Evolutionary conservation across 2,888 invertebrate species (phyloP).

Genomic region (Blomia tropicalis): DNA sequence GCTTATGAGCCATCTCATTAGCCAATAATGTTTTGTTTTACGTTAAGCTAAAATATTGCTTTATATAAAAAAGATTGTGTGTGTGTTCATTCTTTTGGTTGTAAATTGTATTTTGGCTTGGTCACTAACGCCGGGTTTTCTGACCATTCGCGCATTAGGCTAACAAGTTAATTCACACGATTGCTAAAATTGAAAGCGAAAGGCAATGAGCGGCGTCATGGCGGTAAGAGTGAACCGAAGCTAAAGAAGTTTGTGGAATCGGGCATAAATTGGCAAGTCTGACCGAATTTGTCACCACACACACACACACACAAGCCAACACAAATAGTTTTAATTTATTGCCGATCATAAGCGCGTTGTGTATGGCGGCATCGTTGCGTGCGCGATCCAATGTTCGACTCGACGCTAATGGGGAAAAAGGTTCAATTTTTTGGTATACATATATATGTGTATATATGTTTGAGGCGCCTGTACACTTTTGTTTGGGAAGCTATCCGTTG

Average conservation of each 20-base stretch:
- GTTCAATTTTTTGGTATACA: not conserved
- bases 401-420: not conserved
- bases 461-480: not conserved
- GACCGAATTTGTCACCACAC: not conserved
- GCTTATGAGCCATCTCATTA: too few relatives aligned
- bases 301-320: not conserved
- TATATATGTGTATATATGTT: not conserved
- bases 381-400: not conserved
- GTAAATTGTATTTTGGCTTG: too few relatives aligned
- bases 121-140: too few relatives aligned
- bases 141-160: too few relatives aligned
- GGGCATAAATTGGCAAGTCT: too few relatives aligned
- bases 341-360: slow-evolving; percentile 1
- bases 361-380: not conserved
- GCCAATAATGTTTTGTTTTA: too few relatives aligned
- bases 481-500: slow-evolving; percentile 8
- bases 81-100: too few relatives aligned
- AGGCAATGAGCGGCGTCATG: not conserved
- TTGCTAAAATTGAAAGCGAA: too few relatives aligned
- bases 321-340: not conserved
- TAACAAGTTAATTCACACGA: too few relatives aligned
- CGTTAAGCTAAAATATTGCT: too few relatives aligned
- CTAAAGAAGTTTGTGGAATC: too few relatives aligned
- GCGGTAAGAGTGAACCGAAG: not conserved
- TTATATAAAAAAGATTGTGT: too few relatives aligned